These are phyloP conservation scores for Stratiolaelaps scimitus DNA, from an alignment of 1,140 invertebrate genomes.

Conservation along the genomic window DNA sequence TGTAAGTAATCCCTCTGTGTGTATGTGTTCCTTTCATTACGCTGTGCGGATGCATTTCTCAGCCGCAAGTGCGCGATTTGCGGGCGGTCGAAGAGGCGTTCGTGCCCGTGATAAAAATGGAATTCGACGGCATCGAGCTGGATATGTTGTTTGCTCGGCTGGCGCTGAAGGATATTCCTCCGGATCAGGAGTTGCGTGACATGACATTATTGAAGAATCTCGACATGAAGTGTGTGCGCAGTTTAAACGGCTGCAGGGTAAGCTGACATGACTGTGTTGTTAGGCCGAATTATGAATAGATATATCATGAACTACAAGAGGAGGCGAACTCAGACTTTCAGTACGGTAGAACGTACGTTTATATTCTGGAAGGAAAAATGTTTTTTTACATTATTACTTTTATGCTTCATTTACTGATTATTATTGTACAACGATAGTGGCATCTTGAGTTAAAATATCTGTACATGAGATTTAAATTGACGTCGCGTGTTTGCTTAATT, in stretches of 20 bases:
- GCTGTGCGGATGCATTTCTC: conserved; percentile 29
- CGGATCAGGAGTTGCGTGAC: conserved; percentile 67
- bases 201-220: conserved; percentile 86
- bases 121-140: conserved; percentile 88
- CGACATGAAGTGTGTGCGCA: conserved; percentile 88
- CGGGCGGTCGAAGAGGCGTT: conserved; percentile 89
- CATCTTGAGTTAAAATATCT: background rate
- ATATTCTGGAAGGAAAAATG: too few species aligned
- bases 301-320: too few species aligned
- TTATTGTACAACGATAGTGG: background rate
- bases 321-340: too few species aligned
- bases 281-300: too few species aligned
- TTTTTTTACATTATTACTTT: background rate
- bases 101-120: conserved; percentile 99
- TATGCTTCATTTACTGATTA: background rate
- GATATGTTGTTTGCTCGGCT: conserved; percentile 94
- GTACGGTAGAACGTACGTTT: too few species aligned
- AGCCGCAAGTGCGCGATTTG: conserved; percentile 34
- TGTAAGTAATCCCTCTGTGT: too few species aligned
- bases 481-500: background rate
- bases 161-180: conserved; percentile 79
- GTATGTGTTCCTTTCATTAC: conserved; percentile 32
- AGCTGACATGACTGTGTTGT: too few species aligned
- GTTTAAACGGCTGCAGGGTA: conserved; percentile 59
- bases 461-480: background rate